These are phyloP conservation scores for Cephus nigrinus DNA, from an alignment of 2,888 invertebrate species.

Conservation along the genomic window DNA sequence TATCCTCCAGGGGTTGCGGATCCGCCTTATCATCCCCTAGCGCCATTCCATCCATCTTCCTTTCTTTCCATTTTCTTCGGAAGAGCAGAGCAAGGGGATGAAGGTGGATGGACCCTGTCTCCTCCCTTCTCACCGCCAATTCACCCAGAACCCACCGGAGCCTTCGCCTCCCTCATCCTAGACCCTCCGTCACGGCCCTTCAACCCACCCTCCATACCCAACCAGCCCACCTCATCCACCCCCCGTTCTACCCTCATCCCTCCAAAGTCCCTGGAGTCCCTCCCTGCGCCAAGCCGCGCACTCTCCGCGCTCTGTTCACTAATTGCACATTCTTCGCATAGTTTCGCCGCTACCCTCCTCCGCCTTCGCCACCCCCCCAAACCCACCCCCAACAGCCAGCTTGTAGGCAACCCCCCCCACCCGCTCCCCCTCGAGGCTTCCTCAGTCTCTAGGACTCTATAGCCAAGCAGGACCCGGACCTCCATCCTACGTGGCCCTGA, in stretches of 20 bases:
- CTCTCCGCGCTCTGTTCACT: slow-evolving; percentile 81
- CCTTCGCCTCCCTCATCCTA: neutral
- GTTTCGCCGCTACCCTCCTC: slow-evolving; percentile 81
- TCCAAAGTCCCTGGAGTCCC: slow-evolving; percentile 72
- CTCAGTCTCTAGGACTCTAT: neutral
- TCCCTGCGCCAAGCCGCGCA: slow-evolving; percentile 67
- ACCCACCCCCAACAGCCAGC: slow-evolving; percentile 43
- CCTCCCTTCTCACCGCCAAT: slow-evolving; percentile 27
- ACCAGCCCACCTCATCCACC: slow-evolving; percentile 20
- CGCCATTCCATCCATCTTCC: slow-evolving; percentile 64
- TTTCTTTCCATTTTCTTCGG: slow-evolving; percentile 61
- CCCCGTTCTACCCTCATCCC: slow-evolving; percentile 33
- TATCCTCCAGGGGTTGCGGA: slow-evolving; percentile 15
- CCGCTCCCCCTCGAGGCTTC: slow-evolving; percentile 26
- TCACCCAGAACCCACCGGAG: slow-evolving; percentile 7
- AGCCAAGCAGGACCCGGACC: slow-evolving; percentile 23
- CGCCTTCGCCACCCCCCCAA: slow-evolving; percentile 61
- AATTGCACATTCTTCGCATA: slow-evolving; percentile 98
- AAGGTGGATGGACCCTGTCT: slow-evolving; percentile 11
- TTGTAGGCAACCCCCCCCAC: slow-evolving; percentile 38
- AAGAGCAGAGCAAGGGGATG: neutral
- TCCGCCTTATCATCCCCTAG: slow-evolving; percentile 41
- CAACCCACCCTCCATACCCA: neutral
- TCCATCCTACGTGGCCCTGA: slow-evolving; percentile 23
- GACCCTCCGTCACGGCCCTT: slow-evolving; percentile 2